Base-by-base conservation (phyloP, 2,888 invertebrate genomes). In the Melieria picta region DNA sequence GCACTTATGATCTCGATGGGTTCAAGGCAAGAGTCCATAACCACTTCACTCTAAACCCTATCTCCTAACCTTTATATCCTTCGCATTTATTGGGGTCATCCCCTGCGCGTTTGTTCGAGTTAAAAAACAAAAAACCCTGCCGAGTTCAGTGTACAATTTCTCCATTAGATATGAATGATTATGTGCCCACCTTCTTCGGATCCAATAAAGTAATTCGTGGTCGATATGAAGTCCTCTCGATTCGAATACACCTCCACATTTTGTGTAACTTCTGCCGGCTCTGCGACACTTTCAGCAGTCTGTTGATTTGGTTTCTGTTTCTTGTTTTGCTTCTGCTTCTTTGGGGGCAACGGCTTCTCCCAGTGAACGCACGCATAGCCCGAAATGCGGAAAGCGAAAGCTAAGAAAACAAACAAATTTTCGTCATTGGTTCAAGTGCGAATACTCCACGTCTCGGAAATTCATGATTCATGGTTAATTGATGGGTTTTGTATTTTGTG, bases 141-240 rank as follows among this genome's bases (percentile, higher is more conserved):
- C 16, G 16, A 16, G 16, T 16, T 16, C 16, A 65, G 13, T 65
- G 46, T 10, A 9, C 55, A 9, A 4, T 65, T 10, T 65, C 4
- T 11, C 11, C 6, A 58, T 6, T 55, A 55, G n/a, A 56, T 30
- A 61, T 11, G 13, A 7, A 11, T 30, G n/a, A n/a, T n/a, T n/a
- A 42, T 13, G 3, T 10, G 47, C 71, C 71, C 72, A 75, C 80
- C 79, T 60, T 76, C 78, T 67, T 84, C 84, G 3, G 85, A 85
- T 30, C 85, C 85, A 4, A 84, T 71, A 58, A 85, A 80, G 46
- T 82, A 85, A 45, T 80, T 82, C 4, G 80, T 80, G 11, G 79
- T 82, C 2, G 82, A 79, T 57, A 85, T 77, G 72, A 81, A 85
- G 70, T 85, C 85, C 58, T 81, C 79, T 4, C 84, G 81, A 52